A percentile compares a stretch with the other conserved stretches of the same genome.
These are phyloP conservation scores for Hydractinia symbiolongicarpus DNA, from an alignment of 30 jellyfish, hydroid and myxozoan genomes.

Conservation along the genomic window DNA sequence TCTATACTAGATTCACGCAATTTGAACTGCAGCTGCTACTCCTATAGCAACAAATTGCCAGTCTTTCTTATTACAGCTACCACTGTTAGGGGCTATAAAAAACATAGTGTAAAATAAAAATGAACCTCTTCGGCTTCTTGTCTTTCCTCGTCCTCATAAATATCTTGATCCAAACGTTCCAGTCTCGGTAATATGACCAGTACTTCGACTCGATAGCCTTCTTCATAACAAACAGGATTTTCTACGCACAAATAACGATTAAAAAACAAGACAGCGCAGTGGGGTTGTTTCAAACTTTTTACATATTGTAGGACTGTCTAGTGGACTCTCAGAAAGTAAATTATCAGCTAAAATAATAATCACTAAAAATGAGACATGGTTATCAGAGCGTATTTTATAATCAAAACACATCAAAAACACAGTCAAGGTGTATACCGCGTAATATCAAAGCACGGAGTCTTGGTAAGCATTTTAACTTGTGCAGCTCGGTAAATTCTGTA, in stretches of 20 bases:
- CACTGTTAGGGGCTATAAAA: too few species aligned
- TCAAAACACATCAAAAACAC: too few species aligned
- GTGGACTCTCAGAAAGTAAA: too few species aligned
- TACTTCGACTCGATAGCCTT: constrained; percentile 80
- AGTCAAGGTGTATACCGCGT: constrained; percentile 28
- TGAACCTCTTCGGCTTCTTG: constrained; percentile 93
- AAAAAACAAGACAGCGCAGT: not conserved
- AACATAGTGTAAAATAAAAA: not conserved
- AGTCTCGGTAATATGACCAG: constrained; percentile 62
- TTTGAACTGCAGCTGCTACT: too few species aligned
- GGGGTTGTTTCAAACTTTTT: not conserved
- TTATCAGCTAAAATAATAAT: too few species aligned
- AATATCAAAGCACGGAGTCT: constrained; percentile 83
- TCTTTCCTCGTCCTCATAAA: constrained; percentile 70
- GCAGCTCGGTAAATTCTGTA: constrained; percentile 55
- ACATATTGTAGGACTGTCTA: not conserved
- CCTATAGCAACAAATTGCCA: too few species aligned
- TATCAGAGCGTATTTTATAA: too few species aligned
- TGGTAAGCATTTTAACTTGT: constrained; percentile 81
- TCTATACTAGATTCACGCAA: too few species aligned
- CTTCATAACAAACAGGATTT: constrained; percentile 76
- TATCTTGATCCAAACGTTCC: constrained; percentile 89
- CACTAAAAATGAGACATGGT: too few species aligned
- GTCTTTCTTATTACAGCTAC: too few species aligned
- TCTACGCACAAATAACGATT: constrained; percentile 31